Evolutionary conservation across 2,888 invertebrate genomes (phyloP).

Genomic region (Stenodera caucasica): DNA sequence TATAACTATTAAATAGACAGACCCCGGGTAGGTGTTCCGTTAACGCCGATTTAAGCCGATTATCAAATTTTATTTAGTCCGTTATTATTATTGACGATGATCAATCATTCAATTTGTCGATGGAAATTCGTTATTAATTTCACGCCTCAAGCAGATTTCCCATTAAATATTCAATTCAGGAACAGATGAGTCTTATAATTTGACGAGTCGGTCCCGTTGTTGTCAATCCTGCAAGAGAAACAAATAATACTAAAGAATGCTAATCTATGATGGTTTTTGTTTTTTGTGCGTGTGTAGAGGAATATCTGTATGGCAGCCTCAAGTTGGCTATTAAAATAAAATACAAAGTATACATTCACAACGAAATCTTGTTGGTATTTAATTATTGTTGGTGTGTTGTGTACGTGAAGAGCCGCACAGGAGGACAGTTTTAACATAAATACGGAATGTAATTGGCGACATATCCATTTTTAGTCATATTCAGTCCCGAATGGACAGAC

Average conservation of each 20-base stretch:
- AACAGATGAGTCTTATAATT: slow-evolving; percentile 2
- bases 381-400: slow-evolving; percentile 29
- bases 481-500: slow-evolving; percentile 28
- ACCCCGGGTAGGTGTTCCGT: slow-evolving; percentile 38
- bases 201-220: no score
- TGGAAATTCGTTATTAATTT: slow-evolving; percentile 1
- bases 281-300: no score
- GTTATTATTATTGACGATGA: slow-evolving; percentile 35
- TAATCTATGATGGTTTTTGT: slow-evolving; percentile 8
- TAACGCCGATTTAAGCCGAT: slow-evolving; percentile 44
- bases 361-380: slow-evolving; percentile 36
- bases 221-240: no score
- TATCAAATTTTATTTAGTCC: slow-evolving; percentile 47
- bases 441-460: slow-evolving; percentile 34
- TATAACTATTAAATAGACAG: slow-evolving; percentile 28
- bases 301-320: not conserved
- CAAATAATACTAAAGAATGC: not conserved
- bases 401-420: slow-evolving; percentile 34
- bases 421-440: slow-evolving; percentile 33
- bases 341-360: slow-evolving; percentile 29
- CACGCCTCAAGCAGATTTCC: not conserved
- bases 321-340: slow-evolving; percentile 35
- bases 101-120: slow-evolving; percentile 34
- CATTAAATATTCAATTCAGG: not conserved
- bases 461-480: slow-evolving; percentile 30